Base-by-base conservation (phyloP, 2,888 invertebrate genomes). In the Amorpha juglandis region DNA sequence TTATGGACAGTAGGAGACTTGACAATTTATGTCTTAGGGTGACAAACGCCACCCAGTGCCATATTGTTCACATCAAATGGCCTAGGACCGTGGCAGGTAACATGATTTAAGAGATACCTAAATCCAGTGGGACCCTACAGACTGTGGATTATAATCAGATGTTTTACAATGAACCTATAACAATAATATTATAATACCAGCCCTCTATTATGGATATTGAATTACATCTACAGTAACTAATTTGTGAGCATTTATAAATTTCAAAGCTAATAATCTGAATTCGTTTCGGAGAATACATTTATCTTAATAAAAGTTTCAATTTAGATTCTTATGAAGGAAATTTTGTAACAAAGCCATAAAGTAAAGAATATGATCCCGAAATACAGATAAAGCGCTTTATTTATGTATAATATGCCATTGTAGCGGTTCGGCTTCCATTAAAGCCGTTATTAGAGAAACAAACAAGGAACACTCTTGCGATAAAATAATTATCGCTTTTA, bases 401-500 rank as follows among this genome's bases (percentile, higher is more conserved):
- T 89, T 90, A 91, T 89, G 82, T 86, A 79, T 86, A 62, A 62
- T 62, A 62, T 63, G 47, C 85, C 82, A 82, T 81, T 84, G 81
- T 83, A 86, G 78, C 77, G 76, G 80, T 83, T 82, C 80, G 78
- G 79, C 82, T 85, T 87, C 88, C 87, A 91, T 90, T 90, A 91
- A 88, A 90, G 87, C 86, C 84, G 88, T 91, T 89, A 92, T 93
- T 92, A 92, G 86, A 91, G 88, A 92, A 93, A 92, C 93, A 92
- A 93, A 92, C 91, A 92, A 91, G 91, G 79, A 86, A 87, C 89
- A 86, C 85, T 84, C 80, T 76, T 77, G 83, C 88, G 86, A 91
- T 92, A 91, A 91, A 92, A 92, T 91, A 92, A 93, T 93, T 91
- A 92, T 89, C 90, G 87, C 90, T 87, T 92, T 90, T 87, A 92